Percentiles rank a stretch among this genome's conserved stretches.
phyloP scores from a whole-genome alignment of 2,888 invertebrate species.

The Conomelus anceps region DNA sequence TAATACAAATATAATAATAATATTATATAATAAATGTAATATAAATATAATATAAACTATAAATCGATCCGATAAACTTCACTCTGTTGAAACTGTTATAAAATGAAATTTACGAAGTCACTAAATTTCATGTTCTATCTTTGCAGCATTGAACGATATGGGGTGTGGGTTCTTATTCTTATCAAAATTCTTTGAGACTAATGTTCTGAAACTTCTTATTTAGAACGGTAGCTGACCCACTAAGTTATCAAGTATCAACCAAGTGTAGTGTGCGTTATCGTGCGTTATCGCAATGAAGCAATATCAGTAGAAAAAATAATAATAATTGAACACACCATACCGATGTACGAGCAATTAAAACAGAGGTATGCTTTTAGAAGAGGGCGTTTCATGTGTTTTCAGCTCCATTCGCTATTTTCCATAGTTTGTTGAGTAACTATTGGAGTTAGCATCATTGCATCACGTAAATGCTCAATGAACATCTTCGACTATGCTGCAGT shows the following conservation, averaged over 20 bases:
- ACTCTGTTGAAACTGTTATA: too few species aligned
- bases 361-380: background rate
- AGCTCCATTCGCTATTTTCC: background rate
- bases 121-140: too few species aligned
- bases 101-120: too few species aligned
- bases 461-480: background rate
- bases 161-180: too few species aligned
- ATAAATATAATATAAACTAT: too few species aligned
- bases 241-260: background rate
- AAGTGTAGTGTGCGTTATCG: background rate
- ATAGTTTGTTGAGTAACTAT: background rate
- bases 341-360: background rate
- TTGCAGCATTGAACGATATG: too few species aligned
- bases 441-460: background rate
- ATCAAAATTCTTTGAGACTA: too few species aligned
- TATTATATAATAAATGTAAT: too few species aligned
- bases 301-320: background rate
- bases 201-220: too few species aligned
- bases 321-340: background rate
- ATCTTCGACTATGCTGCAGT: background rate
- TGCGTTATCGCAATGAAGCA: background rate
- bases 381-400: background rate
- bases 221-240: too few species aligned
- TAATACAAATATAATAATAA: too few species aligned
- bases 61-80: too few species aligned